Conservation (phyloP, 2,113 vertebrate genomes). For the Tonatia bakeri region DNA sequence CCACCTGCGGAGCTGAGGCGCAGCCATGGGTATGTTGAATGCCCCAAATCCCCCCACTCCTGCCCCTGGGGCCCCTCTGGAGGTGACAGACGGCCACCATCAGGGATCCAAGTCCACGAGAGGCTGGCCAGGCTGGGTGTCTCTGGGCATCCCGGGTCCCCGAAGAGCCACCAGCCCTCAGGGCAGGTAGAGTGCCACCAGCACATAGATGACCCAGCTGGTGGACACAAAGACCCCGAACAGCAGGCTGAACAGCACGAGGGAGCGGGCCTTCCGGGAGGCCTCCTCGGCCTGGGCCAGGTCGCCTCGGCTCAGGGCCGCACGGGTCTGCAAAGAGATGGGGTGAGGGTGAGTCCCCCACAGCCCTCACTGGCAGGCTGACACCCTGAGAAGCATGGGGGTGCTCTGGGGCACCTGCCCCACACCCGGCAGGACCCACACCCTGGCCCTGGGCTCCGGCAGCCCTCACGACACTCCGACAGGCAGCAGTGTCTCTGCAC, state of each 20-base stretch:
- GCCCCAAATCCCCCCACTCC: background rate
- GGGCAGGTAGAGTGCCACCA: slow-evolving; percentile 79
- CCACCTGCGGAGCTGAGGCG: background rate
- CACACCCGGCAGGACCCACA: fast-evolving
- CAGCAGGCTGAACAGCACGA: slow-evolving; percentile 86
- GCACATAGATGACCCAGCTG: slow-evolving; percentile 85
- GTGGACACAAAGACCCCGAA: slow-evolving; percentile 82
- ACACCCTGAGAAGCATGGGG: fast-evolving
- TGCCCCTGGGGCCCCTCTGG: background rate
- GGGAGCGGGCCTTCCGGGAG: slow-evolving; percentile 79
- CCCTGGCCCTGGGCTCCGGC: background rate
- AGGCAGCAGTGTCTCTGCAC: fast-evolving
- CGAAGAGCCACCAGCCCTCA: background rate
- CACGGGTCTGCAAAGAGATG: slow-evolving; percentile 76
- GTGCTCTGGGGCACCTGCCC: fast-evolving
- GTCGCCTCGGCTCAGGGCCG: slow-evolving; percentile 81
- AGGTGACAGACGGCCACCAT: fast-evolving
- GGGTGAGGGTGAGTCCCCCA: background rate
- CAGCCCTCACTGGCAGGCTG: fast-evolving
- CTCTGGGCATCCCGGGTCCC: fast-evolving
- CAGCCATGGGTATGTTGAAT: fast-evolving
- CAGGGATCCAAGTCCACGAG: background rate
- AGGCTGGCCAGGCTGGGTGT: background rate
- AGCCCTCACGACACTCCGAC: no score
- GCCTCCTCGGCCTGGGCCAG: slow-evolving; percentile 76